Evolutionary conservation across 2,113 vertebrate genomes (phyloP).

Genomic region (Rhinopithecus roxellana): DNA sequence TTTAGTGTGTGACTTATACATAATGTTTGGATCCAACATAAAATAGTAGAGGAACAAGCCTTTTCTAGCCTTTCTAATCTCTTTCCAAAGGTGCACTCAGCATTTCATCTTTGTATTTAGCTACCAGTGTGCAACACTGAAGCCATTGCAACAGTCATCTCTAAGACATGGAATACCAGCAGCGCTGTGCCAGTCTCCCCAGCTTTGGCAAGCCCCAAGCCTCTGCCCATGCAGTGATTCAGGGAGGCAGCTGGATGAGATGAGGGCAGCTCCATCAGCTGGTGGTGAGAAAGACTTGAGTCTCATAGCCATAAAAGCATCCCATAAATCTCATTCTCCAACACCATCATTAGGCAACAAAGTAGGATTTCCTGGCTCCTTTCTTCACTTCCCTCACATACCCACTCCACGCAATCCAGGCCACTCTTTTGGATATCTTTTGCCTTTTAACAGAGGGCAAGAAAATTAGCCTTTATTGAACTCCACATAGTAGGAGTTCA

Average conservation of each 20-base stretch:
- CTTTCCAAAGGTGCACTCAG: constrained; percentile 12
- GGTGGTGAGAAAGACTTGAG: background rate
- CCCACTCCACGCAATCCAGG: too few relatives aligned
- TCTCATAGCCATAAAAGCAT: background rate
- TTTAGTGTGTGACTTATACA: constrained; percentile 13
- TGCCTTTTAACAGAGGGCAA: background rate
- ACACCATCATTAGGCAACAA: background rate
- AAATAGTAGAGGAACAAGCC: background rate
- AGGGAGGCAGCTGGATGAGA: background rate
- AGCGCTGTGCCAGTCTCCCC: background rate
- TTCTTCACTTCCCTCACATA: background rate
- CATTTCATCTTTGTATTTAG: background rate
- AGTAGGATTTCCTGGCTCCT: background rate
- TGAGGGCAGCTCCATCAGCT: background rate
- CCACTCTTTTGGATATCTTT: background rate
- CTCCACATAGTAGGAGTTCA: background rate
- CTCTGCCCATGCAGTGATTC: background rate
- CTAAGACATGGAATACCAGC: too few relatives aligned
- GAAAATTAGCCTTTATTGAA: background rate
- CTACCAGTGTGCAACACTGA: background rate
- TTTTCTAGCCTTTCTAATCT: constrained; percentile 34
- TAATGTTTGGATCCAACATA: constrained; percentile 6
- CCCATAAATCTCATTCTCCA: background rate
- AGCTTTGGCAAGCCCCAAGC: background rate
- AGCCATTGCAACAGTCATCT: background rate